Evolutionary conservation across 2,113 vertebrate genomes (phyloP), one percentile per base, ranked within the genome.

Genomic region (Anhinga rufa): DNA sequence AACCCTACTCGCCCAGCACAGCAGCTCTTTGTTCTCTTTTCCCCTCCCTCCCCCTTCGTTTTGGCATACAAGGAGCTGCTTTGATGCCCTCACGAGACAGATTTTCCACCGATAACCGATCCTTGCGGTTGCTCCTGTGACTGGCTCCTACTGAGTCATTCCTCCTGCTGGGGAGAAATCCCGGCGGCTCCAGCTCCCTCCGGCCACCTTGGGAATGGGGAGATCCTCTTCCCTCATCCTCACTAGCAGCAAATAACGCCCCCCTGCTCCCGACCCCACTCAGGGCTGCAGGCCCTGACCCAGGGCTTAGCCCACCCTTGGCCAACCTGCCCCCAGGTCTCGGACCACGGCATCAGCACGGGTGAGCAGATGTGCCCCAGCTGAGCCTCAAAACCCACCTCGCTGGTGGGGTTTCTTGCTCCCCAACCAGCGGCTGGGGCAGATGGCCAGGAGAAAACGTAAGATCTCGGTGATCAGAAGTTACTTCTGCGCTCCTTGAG

Each of bases 351-450:
- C 12, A 12, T 20, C 26, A 19, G 65, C 34, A 13, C 1, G 9
- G 28, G 46, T 4, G 24, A 82, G 36, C 69, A 82, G 72, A 46
- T 29, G 18, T 44, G 31, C 15, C 49, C 16, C 71, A 44, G 38
- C 38, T 44, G 52, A 74, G 22, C 71, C 52, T 44, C 52, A 34
- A 42, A 57, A 46, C 34, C 14, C 25, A 7, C 22, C 71, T 61
- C 2, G 0, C 34, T 2, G 7, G 29, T 75, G 69, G 17, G 3
- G 20, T 61, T 58, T 48, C 36, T 44, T 26, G 51, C 55, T 90
- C 49, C 21, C 28, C 72, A 74, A 2, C 25, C 42, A 17, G 1
- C 0, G 0, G 7, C 22, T 36, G 40, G 36, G 93, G 22, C 74
- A 74, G 51, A 42, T 10, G 29, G 26, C 44, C 32, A 36, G 40